Percentiles rank a stretch among this genome's conserved stretches.
Conservation (phyloP, 1,140 invertebrate genomes). For the Lamellibrachia luymesi region DNA sequence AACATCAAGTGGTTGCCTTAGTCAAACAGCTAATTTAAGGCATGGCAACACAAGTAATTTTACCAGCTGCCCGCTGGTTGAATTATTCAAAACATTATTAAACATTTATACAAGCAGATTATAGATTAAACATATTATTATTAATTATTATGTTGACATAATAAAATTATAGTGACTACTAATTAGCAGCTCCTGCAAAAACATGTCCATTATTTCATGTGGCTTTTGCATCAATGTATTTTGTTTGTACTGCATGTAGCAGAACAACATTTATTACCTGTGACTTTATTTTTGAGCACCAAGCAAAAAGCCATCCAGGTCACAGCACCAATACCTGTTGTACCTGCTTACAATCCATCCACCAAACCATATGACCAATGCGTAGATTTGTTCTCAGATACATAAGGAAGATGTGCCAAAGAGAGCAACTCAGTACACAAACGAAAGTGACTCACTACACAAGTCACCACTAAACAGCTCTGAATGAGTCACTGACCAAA, state of each 20-base stretch:
- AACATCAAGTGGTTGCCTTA: not conserved
- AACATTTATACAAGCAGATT: not conserved
- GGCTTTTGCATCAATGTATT: not conserved
- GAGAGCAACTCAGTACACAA: not conserved
- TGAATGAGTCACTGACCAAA: not conserved
- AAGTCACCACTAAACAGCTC: not conserved
- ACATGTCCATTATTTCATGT: not conserved
- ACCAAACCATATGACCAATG: too few relatives aligned
- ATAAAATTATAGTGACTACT: not conserved
- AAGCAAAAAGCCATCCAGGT: not conserved
- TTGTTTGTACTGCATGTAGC: not conserved
- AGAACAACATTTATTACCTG: too few relatives aligned
- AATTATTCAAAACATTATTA: not conserved
- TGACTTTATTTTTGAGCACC: too few relatives aligned
- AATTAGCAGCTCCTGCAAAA: not conserved
- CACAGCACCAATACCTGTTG: not conserved
- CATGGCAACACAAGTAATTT: not conserved
- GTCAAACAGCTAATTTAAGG: not conserved
- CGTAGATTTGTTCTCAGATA: too few relatives aligned
- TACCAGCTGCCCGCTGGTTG: not conserved
- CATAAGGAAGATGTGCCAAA: not conserved
- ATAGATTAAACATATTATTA: not conserved
- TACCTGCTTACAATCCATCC: not conserved
- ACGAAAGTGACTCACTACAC: not conserved
- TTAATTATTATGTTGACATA: not conserved